phyloP scores from a whole-genome alignment of 2,888 invertebrate genomes.

The Diloba caeruleocephala region DNA sequence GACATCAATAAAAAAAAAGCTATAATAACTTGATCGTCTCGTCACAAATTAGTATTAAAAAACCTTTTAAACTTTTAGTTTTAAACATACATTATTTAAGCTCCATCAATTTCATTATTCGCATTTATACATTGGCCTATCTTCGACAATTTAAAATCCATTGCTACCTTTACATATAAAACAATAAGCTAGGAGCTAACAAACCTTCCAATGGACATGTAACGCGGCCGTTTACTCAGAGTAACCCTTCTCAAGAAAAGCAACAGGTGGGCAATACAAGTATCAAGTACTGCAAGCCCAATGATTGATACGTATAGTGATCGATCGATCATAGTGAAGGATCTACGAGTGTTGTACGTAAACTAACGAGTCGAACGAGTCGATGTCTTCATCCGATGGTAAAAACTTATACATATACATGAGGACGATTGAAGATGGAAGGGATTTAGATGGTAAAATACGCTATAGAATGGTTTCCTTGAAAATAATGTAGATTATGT shows the following conservation, averaged over 20 bases:
- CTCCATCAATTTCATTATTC: constrained; percentile 1
- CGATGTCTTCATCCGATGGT: constrained; percentile 54
- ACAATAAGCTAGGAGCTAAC: background rate
- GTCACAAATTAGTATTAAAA: too few species aligned
- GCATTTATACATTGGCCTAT: background rate
- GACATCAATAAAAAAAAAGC: too few species aligned
- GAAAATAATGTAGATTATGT: background rate
- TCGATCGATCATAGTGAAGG: constrained; percentile 52
- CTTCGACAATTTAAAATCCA: background rate
- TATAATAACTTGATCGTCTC: too few species aligned
- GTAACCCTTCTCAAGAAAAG: constrained; percentile 10
- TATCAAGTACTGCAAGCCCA: constrained; percentile 29
- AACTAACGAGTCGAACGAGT: constrained; percentile 53
- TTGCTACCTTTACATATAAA: background rate
- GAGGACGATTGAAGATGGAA: constrained; percentile 15
- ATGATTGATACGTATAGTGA: constrained; percentile 43
- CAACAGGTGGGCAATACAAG: constrained; percentile 43
- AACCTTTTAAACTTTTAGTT: too few species aligned
- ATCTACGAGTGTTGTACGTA: constrained; percentile 31
- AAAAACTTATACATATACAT: constrained; percentile 55
- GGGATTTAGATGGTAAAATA: constrained; percentile 6
- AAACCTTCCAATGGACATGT: constrained; percentile 1
- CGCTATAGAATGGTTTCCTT: too few species aligned
- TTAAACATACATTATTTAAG: background rate
- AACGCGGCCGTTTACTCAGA: background rate